Evolutionary conservation across 2,113 vertebrate species (phyloP).

Genomic region (Rhynchopsitta pachyrhyncha): DNA sequence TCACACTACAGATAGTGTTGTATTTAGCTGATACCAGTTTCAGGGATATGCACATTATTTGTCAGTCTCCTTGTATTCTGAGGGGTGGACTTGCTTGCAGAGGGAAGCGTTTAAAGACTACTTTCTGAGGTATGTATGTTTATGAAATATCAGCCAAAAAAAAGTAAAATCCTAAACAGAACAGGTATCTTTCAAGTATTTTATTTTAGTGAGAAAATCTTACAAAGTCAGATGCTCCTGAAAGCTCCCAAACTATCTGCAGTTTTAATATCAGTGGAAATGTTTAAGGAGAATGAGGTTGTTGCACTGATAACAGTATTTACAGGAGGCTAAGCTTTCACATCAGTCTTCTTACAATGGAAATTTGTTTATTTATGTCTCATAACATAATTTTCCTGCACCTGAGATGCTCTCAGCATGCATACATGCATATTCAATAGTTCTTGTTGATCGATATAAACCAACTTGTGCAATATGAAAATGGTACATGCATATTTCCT

Average conservation of each 20-base stretch:
- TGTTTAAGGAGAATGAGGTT: not conserved
- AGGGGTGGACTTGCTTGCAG: not conserved
- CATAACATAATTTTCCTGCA: not conserved
- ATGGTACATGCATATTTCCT: not conserved
- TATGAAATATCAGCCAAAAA: not conserved
- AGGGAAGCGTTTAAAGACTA: not conserved
- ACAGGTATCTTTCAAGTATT: not conserved
- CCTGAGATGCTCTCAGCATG: not conserved
- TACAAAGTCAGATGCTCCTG: not conserved
- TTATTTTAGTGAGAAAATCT: not conserved
- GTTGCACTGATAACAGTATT: not conserved
- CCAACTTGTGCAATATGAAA: not conserved
- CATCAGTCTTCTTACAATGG: not conserved
- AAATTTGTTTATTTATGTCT: not conserved
- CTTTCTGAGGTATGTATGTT: not conserved
- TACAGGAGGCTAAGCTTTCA: not conserved
- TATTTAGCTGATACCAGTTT: not conserved
- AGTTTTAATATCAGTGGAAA: not conserved
- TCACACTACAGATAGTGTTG: not conserved
- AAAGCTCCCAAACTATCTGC: not conserved
- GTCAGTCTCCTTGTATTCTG: not conserved
- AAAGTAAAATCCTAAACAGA: not conserved
- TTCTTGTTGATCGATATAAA: not conserved
- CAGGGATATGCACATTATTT: not conserved
- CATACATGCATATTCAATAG: constrained; percentile 33